Percentiles rank a stretch among this genome's conserved stretches.
phyloP scores from a whole-genome alignment of 2,113 vertebrate genomes.

The Hydropotes inermis region DNA sequence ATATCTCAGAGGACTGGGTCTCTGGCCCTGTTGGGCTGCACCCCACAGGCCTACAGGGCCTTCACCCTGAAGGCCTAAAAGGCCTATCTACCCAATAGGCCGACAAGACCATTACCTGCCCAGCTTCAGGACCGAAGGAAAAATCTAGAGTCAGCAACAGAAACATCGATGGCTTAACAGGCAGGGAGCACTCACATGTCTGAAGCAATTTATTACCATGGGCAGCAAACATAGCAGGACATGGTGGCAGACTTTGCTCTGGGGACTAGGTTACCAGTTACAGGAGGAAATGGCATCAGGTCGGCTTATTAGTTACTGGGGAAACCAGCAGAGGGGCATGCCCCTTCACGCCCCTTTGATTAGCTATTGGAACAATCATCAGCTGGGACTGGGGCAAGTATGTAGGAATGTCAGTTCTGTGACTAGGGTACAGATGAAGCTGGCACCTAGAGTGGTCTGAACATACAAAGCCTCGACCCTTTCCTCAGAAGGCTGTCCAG shows the following conservation, averaged over 20 bases:
- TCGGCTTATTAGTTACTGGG: not conserved
- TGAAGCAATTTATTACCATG: not conserved
- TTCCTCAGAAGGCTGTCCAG: conserved; percentile 18
- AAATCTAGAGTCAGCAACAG: not conserved
- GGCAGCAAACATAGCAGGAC: not conserved
- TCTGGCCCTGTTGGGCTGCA: not conserved
- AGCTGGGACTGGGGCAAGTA: not conserved
- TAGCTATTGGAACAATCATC: not conserved
- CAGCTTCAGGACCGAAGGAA: not conserved
- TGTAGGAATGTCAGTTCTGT: not conserved
- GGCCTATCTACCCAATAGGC: not conserved
- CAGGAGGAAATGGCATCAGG: not conserved
- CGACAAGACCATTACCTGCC: not conserved
- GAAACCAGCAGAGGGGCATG: not conserved
- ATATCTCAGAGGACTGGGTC: not conserved
- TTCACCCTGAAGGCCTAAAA: not conserved
- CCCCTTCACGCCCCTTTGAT: not conserved
- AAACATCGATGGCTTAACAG: not conserved
- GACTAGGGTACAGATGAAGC: not conserved
- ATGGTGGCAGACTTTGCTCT: not conserved
- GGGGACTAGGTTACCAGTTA: not conserved
- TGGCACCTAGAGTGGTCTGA: not conserved
- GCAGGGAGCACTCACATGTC: not conserved
- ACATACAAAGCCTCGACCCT: not conserved
- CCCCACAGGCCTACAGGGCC: not conserved